These are phyloP conservation scores for Noctua janthe DNA, from an alignment of 2,888 invertebrate genomes.

Conservation along the genomic window DNA sequence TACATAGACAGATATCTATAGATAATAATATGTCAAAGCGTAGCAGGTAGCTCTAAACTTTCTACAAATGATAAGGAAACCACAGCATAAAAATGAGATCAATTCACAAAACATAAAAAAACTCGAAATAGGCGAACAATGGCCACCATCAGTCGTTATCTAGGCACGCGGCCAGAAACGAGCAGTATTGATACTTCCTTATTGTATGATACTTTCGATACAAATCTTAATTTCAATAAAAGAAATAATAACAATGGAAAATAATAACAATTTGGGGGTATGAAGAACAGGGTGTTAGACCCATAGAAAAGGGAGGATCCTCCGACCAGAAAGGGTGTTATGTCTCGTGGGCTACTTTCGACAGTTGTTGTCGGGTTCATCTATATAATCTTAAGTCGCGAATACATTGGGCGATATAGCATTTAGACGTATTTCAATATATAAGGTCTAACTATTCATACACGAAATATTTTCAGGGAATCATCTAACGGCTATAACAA, in stretches of 20 bases:
- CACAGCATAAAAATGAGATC: background rate
- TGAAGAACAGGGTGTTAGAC: too few species aligned
- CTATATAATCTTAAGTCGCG: too few species aligned
- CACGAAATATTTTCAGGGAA: too few species aligned
- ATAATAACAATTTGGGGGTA: too few species aligned
- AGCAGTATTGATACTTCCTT: conserved; percentile 24
- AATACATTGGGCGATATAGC: too few species aligned
- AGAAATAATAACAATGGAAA: background rate
- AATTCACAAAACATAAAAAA: conserved; percentile 5
- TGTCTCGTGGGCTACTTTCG: too few species aligned
- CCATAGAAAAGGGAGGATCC: too few species aligned
- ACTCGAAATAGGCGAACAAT: conserved; percentile 22
- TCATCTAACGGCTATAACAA: too few species aligned
- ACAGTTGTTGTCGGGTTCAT: too few species aligned
- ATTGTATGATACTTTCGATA: conserved; percentile 18
- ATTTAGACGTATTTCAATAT: too few species aligned
- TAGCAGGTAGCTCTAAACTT: background rate
- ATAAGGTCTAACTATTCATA: too few species aligned
- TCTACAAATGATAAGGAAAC: background rate
- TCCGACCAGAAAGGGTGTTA: too few species aligned
- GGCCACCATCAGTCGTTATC: conserved; percentile 46
- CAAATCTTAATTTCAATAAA: conserved; percentile 19
- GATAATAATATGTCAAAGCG: background rate
- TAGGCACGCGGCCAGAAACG: conserved; percentile 41
- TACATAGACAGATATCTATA: background rate